Percentiles rank a stretch among this genome's conserved stretches.
phyloP scores from a whole-genome alignment of 2,797 vertebrate species.

The Lacerta agilis region DNA sequence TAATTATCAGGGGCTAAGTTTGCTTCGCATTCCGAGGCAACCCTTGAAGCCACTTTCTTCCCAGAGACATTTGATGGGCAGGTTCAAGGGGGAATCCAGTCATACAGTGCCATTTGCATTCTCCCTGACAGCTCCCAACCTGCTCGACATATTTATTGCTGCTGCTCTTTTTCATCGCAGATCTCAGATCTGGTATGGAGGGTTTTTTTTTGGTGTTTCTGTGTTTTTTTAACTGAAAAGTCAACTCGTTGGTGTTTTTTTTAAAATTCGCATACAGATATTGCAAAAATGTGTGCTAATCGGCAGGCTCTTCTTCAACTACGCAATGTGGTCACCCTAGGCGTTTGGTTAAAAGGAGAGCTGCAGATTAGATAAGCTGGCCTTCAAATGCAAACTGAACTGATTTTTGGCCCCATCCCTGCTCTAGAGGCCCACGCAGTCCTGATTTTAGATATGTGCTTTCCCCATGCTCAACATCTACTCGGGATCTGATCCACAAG shows the following conservation, averaged over 20 bases:
- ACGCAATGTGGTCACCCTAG: no score
- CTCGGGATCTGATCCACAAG: no score
- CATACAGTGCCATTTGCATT: constrained; percentile 19
- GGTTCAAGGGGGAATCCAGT: constrained; percentile 36
- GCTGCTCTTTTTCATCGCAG: constrained; percentile 43
- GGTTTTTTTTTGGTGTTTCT: not conserved
- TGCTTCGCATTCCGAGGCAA: constrained; percentile 66
- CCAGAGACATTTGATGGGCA: constrained; percentile 53
- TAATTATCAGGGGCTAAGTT: constrained; percentile 37
- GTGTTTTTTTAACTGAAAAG: not conserved
- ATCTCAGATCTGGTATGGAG: constrained; percentile 49
- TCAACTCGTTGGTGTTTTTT: not conserved
- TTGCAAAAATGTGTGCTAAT: no score
- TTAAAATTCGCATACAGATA: not conserved
- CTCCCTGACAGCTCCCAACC: constrained; percentile 55
- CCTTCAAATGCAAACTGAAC: no score
- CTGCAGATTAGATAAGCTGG: no score
- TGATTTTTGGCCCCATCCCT: no score
- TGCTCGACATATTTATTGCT: constrained; percentile 63
- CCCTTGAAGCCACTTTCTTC: constrained; percentile 52
- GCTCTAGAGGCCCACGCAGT: no score
- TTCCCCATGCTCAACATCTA: no score
- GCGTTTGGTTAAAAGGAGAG: no score
- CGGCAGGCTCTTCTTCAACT: no score
- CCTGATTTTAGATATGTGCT: no score